Evolutionary conservation across 1,140 invertebrate genomes (phyloP).

Genomic region (Bombus breviceps): DNA sequence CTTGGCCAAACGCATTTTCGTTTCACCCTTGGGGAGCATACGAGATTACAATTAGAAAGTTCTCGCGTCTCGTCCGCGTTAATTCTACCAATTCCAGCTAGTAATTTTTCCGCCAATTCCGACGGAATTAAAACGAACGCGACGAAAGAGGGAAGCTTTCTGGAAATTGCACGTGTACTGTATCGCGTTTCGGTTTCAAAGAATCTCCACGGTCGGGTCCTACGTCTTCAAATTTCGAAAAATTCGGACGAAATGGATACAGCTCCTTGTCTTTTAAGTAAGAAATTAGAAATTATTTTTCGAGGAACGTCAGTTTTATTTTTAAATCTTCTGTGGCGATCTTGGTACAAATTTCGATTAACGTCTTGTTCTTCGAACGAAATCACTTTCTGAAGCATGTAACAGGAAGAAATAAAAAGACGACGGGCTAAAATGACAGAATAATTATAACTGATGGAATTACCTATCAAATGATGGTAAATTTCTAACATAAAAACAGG

Average conservation of each 20-base stretch:
- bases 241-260: not conserved
- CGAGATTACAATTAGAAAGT: constrained; percentile 25
- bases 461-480: not conserved
- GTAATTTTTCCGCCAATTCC: constrained; percentile 18
- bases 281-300: not conserved
- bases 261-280: not conserved
- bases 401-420: not conserved
- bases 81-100: constrained; percentile 4
- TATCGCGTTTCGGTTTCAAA: not conserved
- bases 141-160: not conserved
- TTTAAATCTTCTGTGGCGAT: not conserved
- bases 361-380: not conserved
- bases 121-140: not conserved
- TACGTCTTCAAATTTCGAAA: not conserved
- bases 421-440: too few species aligned
- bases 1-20: constrained; percentile 1
- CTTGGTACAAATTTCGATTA: not conserved
- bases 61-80: not conserved
- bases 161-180: not conserved
- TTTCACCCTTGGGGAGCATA: not conserved
- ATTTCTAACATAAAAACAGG: not conserved
- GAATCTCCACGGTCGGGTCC: not conserved
- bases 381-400: not conserved
- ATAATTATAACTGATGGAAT: not conserved
- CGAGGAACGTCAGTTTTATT: not conserved